Evolutionary conservation across 2,888 invertebrate genomes (phyloP).

Genomic region (Callimorpha dominula): DNA sequence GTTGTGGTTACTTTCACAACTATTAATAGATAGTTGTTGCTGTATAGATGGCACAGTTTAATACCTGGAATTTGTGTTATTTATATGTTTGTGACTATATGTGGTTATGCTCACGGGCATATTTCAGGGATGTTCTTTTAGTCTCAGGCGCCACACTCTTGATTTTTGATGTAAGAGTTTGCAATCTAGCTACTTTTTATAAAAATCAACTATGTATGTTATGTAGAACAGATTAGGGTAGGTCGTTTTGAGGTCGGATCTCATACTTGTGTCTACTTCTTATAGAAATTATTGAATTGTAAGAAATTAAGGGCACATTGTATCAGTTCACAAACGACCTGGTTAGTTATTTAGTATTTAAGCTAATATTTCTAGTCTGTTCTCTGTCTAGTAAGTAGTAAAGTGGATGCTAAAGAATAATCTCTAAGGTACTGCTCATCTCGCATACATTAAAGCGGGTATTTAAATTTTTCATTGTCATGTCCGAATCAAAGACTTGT

Average conservation of each 20-base stretch:
- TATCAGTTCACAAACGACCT: constrained; percentile 14
- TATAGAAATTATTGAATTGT: neutral
- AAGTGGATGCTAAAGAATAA: neutral
- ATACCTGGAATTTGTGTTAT: no score
- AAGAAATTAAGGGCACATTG: neutral
- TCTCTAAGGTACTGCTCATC: neutral
- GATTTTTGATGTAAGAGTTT: no score
- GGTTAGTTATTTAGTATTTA: constrained; percentile 64
- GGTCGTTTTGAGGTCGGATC: neutral
- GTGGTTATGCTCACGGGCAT: no score
- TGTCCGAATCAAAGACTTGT: neutral
- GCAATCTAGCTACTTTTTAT: neutral
- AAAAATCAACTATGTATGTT: neutral
- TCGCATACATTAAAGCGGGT: neutral
- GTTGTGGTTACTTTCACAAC: no score
- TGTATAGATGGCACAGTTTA: no score
- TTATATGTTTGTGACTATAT: no score
- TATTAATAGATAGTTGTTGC: no score
- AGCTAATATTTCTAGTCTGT: constrained; percentile 71
- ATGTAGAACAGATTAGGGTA: neutral
- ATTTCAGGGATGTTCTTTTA: no score
- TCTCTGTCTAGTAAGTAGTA: constrained; percentile 33
- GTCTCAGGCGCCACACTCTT: no score
- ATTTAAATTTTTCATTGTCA: no score
- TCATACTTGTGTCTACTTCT: neutral